Evolutionary conservation across 2,113 vertebrate genomes (phyloP), one percentile per base, ranked within the genome.

Genomic region (Mus musculus): DNA sequence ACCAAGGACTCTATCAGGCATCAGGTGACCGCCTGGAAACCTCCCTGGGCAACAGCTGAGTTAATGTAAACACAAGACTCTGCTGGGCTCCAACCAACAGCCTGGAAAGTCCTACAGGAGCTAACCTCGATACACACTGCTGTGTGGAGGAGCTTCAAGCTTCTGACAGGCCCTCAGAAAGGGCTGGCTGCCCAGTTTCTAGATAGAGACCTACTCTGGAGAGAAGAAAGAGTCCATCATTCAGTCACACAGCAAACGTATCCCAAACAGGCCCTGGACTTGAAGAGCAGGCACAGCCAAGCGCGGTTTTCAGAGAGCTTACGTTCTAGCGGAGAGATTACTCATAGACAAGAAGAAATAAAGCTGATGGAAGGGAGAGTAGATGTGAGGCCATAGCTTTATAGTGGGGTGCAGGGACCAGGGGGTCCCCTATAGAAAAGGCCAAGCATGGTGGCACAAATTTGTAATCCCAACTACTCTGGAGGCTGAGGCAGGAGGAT

Each of bases 61-160:
- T 59, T 87, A 26, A 22, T 1, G 7, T 1, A 42, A 56, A 59
- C 82, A 46, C 67, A 22, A 81, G 71, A 39, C 52, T n/a, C 5
- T 5, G 63, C 73, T 46, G 19, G 36, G 13, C 46, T 52, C 28
- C 69, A 63, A 69, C 30, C 77, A 78, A 26, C 19, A 3, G 49
- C 65, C 87, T 65, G 73, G 46, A 91, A 91, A 75, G 63, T 46
- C 56, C 91, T 49, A 22, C 17, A 16, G 65, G 49, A 77, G 72
- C 77, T 86, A 2, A 20, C 42, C 77, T 19, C 65, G 12, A 17
- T n/a, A 9, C 24, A 8, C 42, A 36, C 85, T 20, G 24, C 87
- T 69, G 24, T 19, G 6, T 4, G 3, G 6, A n/a, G 26, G 86
- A 93, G 76, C 16, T 3, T 4, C 0, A 0, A 0, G 1, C 9